Base-by-base conservation (phyloP, 1,140 invertebrate species). In the Brachionus rubens region DNA sequence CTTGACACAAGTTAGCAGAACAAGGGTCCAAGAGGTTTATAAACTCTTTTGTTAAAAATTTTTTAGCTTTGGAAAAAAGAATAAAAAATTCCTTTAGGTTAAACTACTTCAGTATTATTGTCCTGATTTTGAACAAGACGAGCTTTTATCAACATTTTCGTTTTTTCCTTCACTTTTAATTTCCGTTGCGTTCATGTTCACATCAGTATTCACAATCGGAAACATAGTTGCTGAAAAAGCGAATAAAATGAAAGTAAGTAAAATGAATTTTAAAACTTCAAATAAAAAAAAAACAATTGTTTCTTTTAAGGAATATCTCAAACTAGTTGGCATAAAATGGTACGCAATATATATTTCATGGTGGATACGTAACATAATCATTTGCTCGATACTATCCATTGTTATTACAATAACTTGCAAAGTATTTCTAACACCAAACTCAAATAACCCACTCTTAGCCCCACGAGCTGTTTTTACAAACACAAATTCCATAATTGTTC, bases 271-370 rank as follows among this genome's bases (percentile, higher is more conserved):
- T 36, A 10, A 19, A 16, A 16, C 5, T 30, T 72, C 26, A 24
- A 50, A 21, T 54, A 19, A 10, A 9, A 16, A 9, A 30, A 2
- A 9, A 14, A 56, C 3, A 6, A 56, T 56, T 33, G 3, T 28
- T 52, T 24, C 16, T 26, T 1, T 70, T 26, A 47, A 72, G 68
- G 68, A 72, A 41, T 72, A 72, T 72, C 68, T 72, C n/a, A 72
- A 72, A 40, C 33, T 72, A 33, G 50, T 72, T 26, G 68, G 68
- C 10, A 50, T 72, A n/a, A 72, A 50, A 72, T 72, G 68, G 68
- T 72, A 72, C 28, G 46, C 68, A 3, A 72, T 72, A 40, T 50
- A 54, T 36, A 28, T 50, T 3, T 50, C 68, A 36, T 72, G 68
- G 68, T 72, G 46, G 46, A 54, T 72, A 7, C 36, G 68, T 40